Base-by-base conservation (phyloP, 2,888 invertebrate species). In the Pherbina coryleti region DNA sequence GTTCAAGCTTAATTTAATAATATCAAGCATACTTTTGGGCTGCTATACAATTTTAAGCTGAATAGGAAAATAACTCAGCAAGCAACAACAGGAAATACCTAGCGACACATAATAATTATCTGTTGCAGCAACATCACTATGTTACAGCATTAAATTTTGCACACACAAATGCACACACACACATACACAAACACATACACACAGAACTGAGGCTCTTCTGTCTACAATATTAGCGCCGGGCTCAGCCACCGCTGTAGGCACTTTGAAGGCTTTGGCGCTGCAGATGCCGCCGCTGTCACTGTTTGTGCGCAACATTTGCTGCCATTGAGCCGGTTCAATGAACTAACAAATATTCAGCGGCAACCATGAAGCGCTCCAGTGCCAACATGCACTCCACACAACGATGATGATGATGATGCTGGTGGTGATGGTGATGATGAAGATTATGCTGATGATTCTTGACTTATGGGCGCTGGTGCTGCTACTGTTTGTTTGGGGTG, bases 251-350 rank as follows among this genome's bases (percentile, higher is more conserved):
- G 55, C 71, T 55, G 25, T 34, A 55, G 31, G 55, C 72, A 49
- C 72, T 60, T 57, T 53, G 25, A 34, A 64, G 44, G 28, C 14
- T 60, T 22, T 28, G 17, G 25, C 22, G 60, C 28, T 53, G 28
- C 17, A 19, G 51, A 44, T 70, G 55, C 25, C 3, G 31, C 14
- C 28, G 71, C 25, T 22, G 34, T 34, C 17, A 34, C 9, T 22
- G 22, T 57, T 53, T 31, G 34, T 55, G 57, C 57, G 55, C 72
- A 31, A 55, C 53, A 71, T 71, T 71, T 55, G 71, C 71, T 55
- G 55, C 34, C 72, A 72, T 55, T 57, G 75, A 53, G 37, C 17
- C 66, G 55, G 75, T 75, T 66, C 75, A 75, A 37, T 67, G 75
- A 75, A 75, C 75, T 37, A 55, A 66, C 66, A 75, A 44, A 66